phyloP scores from a whole-genome alignment of 1,140 invertebrate genomes.

The Aleiodes sp. region DNA sequence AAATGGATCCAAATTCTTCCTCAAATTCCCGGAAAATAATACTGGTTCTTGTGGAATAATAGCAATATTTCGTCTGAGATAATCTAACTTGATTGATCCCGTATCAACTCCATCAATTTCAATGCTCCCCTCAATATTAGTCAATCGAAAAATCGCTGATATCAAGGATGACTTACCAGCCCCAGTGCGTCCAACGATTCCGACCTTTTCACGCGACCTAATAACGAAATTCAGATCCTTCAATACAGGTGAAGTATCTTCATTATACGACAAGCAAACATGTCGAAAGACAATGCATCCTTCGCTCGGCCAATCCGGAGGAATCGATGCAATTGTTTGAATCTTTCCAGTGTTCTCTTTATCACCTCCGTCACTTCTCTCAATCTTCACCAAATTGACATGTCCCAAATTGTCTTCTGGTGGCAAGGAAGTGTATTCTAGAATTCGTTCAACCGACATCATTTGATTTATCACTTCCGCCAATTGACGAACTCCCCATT shows the following conservation, averaged over 20 bases:
- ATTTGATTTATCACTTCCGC: conserved; percentile 84
- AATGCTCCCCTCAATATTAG: conserved; percentile 69
- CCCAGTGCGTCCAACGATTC: conserved; percentile 88
- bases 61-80: conserved; percentile 70
- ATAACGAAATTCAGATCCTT: conserved; percentile 69
- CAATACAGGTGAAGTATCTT: conserved; percentile 67
- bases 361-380: conserved; percentile 47
- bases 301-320: conserved; percentile 76
- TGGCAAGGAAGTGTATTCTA: conserved; percentile 77
- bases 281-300: conserved; percentile 73
- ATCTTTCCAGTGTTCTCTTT: conserved; percentile 36
- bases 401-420: conserved; percentile 68
- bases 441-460: conserved; percentile 81
- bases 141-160: conserved; percentile 80
- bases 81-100: conserved; percentile 70
- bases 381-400: conserved; percentile 59
- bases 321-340: background rate
- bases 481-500: conserved; percentile 78
- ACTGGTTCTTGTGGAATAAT: conserved; percentile 79
- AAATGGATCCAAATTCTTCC: conserved; percentile 75
- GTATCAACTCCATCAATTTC: conserved; percentile 75
- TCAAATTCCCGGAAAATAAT: conserved; percentile 72
- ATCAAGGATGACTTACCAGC: conserved; percentile 94
- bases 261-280: conserved; percentile 68
- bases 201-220: conserved; percentile 69